Evolutionary conservation across 1,140 invertebrate genomes (phyloP).

Genomic region (Hyposmocoma kahamanoa): DNA sequence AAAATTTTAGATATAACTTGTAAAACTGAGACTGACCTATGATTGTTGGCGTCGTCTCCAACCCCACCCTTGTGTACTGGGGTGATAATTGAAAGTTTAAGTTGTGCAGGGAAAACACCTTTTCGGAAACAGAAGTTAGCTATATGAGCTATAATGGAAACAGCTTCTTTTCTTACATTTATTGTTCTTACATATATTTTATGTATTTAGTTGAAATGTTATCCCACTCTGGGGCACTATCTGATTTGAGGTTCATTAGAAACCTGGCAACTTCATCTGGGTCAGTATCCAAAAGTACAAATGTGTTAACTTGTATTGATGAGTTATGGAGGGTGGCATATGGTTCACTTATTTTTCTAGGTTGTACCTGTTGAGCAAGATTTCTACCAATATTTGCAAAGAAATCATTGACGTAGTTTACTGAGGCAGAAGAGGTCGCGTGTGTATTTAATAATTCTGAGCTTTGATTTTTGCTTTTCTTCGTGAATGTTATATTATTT

Average conservation of each 20-base stretch:
- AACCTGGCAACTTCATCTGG: conserved; percentile 8
- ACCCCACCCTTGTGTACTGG: conserved; percentile 15
- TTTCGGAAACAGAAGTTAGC: conserved; percentile 9
- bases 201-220: conserved; percentile 10
- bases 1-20: conserved; percentile 11
- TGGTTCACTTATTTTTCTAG: neutral
- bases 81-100: conserved; percentile 12
- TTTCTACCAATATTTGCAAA: conserved; percentile 13
- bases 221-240: conserved; percentile 15
- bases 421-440: neutral
- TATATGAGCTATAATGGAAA: conserved; percentile 9
- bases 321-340: neutral
- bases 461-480: neutral
- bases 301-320: too few species aligned
- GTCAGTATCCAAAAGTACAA: conserved; percentile 16
- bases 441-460: conserved; percentile 7
- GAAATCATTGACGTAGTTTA: conserved; percentile 10
- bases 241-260: conserved; percentile 12
- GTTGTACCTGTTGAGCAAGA: conserved; percentile 3
- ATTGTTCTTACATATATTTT: conserved; percentile 9
- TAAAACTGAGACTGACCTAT: conserved; percentile 13
- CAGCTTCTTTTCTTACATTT: neutral
- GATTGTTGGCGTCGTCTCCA: conserved; percentile 8
- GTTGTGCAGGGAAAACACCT: conserved; percentile 7
- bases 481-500: conserved; percentile 12